Conservation (phyloP, 2,113 vertebrate genomes). For the Gymnarchus niloticus region DNA sequence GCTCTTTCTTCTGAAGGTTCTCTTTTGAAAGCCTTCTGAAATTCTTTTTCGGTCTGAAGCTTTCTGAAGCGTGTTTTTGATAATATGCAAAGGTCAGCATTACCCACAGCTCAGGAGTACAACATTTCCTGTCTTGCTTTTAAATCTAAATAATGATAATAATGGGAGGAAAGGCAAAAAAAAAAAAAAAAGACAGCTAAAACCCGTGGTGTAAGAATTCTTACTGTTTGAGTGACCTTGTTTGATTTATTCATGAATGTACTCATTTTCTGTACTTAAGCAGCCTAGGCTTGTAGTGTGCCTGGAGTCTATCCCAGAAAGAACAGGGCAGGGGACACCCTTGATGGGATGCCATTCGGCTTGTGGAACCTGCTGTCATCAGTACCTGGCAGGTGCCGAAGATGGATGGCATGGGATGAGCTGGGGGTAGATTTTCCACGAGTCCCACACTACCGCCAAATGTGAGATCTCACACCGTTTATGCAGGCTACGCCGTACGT, state of each 20-base stretch:
- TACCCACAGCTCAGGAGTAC: not conserved
- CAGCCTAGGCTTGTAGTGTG: not conserved
- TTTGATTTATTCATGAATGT: not conserved
- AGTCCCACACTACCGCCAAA: not conserved
- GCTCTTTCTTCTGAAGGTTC: not conserved
- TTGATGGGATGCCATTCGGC: not conserved
- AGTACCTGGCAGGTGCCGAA: not conserved
- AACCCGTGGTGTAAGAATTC: not conserved
- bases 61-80: not conserved
- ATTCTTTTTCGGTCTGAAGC: not conserved
- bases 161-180: not conserved
- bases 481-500: no score
- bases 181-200: not conserved
- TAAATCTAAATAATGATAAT: slow-evolving; percentile 6
- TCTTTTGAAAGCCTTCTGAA: not conserved
- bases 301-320: not conserved
- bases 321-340: not conserved
- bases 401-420: not conserved
- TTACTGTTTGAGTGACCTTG: not conserved
- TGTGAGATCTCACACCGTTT: not conserved
- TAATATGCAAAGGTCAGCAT: not conserved
- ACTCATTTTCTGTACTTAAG: not conserved
- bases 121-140: not conserved
- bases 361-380: not conserved
- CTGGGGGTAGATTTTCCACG: not conserved